Evolutionary conservation across 2,888 invertebrate genomes (phyloP), one percentile per base, ranked within the genome.

Genomic region (Lycophotia porphyrea): DNA sequence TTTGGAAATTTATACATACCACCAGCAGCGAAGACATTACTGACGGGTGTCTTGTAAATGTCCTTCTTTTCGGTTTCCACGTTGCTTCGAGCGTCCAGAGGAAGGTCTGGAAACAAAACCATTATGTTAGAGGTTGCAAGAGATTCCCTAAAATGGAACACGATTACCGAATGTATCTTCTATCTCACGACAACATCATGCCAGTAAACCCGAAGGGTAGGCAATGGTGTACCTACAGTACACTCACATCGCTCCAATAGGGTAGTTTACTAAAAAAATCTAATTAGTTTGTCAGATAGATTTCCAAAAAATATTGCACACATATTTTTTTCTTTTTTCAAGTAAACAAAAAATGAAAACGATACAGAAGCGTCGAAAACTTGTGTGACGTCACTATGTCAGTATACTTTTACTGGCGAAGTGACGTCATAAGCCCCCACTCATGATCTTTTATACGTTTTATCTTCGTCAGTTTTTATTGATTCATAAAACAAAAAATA

Each of bases 1-100:
- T 49, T 49, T 49, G 24, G 49, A 3, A 49, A 49, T 47, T 47
- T 49, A 49, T 52, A 87, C 84, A 78, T 97, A 99, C 99, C 99
- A 97, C 99, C 99, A 80, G 99, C 99, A 65, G 99, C 99, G 93
- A 98, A 99, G 3, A 99, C 98, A 93, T 98, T 98, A 58, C 97
- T 97, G 87, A 98, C 97, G 27, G 97, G 98, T 0, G 99, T 98
- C 80, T 97, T 97, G 96, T 98, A 99, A 31, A 96, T 95, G 91
- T 98, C 97, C 36, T 98, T 97, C 82, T 96, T 96, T 4, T 97
- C 97, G 0, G 99, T 99, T 89, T 98, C 97, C 86, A 99, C 98
- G 95, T 99, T 99, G 89, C 99, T 99, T 82, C 99, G 97, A 0
- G 98, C 98, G 95, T 99, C 99, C 90, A 99, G 96, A 60, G 98